Evolutionary conservation across 2,113 vertebrate genomes (phyloP), one percentile per base, ranked within the genome.

Genomic region (Empidonax traillii): DNA sequence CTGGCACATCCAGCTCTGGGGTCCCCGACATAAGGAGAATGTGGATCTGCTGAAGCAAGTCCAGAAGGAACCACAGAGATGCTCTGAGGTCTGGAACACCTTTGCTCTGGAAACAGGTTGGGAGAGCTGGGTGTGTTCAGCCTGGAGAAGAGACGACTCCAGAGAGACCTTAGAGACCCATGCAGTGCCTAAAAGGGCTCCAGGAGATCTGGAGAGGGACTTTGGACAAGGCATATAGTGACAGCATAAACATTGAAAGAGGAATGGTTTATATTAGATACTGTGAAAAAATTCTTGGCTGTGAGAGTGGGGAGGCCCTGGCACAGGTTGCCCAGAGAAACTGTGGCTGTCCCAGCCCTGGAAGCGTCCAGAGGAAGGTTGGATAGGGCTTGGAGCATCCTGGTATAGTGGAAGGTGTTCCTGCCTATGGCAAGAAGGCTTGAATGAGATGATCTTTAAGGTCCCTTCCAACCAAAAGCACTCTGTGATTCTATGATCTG

Each of bases 21-120:
- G 2, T 3, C 10, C 39, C 39, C 20, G 8, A 13, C 15, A 27
- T 1, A 14, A 41, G 19, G 37, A 46, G 10, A 8, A 31, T 0
- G 0, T 55, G 71, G n/a, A 83, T 12, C 3, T 68, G 39, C 9
- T 61, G 41, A 4, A 55, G 13, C 3, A 0, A 41, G 5, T 12
- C 9, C 39, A 55, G 30, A 62, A 14, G 24, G 61, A 16, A 12
- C 2, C 4, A 9, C 3, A 8, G 4, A 10, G 28, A 4, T 83
- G 16, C 2, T 55, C 1, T 30, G 4, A 53, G 7, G n/a, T 11
- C 39, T 53, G 39, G 23, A 46, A 13, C 8, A 13, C 12, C 5
- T 68, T 16, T 75, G 16, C 53, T 53, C n/a, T 53, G 78, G 9
- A 89, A 16, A 7, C 53, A 47, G 87, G 2, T 25, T 75, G 46